These are phyloP conservation scores for Ophiodon elongatus DNA, from an alignment of 2,113 vertebrate genomes.

Conservation along the genomic window DNA sequence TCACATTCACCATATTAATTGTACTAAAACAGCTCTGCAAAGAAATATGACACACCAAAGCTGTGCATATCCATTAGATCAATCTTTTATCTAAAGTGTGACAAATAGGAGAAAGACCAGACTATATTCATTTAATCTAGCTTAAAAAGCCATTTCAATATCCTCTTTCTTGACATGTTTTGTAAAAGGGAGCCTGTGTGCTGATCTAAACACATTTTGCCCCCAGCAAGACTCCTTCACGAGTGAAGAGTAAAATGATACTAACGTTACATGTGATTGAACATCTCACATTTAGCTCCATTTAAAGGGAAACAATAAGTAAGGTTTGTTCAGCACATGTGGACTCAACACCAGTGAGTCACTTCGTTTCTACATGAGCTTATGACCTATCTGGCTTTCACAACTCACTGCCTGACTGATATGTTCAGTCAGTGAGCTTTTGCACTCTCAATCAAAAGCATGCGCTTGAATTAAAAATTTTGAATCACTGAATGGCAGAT, in stretches of 20 bases:
- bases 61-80: neutral
- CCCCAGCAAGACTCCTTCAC: constrained; percentile 1
- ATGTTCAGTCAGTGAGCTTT: neutral
- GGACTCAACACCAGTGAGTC: constrained; percentile 2
- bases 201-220: constrained; percentile 25
- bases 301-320: constrained; percentile 2
- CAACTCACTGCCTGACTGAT: neutral
- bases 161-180: neutral
- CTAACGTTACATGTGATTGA: neutral
- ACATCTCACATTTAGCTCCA: constrained; percentile 16
- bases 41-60: neutral
- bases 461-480: neutral
- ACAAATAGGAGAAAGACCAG: neutral
- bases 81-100: neutral
- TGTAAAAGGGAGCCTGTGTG: neutral
- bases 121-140: constrained; percentile 4
- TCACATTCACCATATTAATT: neutral
- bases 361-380: neutral
- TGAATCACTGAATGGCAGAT: neutral
- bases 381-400: constrained; percentile 1
- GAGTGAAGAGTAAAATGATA: constrained; percentile 12
- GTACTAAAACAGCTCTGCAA: neutral
- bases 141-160: neutral
- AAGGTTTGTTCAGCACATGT: constrained; percentile 15
- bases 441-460: neutral